A percentile compares a stretch with the other conserved stretches of the same genome.
Conservation (phyloP, 1,140 invertebrate genomes). For the Ips typographus region DNA sequence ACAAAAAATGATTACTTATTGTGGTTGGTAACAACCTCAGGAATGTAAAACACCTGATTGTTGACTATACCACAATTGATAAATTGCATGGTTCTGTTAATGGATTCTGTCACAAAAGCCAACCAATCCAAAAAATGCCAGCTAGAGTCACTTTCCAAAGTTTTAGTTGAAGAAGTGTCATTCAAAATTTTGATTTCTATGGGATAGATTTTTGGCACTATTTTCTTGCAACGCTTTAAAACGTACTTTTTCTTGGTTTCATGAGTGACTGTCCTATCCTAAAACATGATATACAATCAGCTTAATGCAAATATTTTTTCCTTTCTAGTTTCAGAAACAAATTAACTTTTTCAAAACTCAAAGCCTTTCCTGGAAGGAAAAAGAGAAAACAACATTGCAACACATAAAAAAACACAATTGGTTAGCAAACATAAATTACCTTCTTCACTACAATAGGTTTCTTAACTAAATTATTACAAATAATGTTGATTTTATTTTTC, state of each 20-base stretch:
- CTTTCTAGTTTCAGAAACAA: neutral
- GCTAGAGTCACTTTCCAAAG: slow-evolving; percentile 37
- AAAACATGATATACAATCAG: neutral
- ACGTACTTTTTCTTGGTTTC: slow-evolving; percentile 14
- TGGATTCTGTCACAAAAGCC: slow-evolving; percentile 72
- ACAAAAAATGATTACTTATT: too few species aligned
- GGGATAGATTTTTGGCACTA: slow-evolving; percentile 43
- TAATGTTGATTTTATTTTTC: slow-evolving; percentile 15
- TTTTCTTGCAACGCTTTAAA: slow-evolving; percentile 33
- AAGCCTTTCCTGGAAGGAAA: too few species aligned
- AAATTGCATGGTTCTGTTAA: slow-evolving; percentile 80
- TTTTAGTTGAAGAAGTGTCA: slow-evolving; percentile 9
- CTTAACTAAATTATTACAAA: slow-evolving; percentile 15
- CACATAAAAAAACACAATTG: neutral
- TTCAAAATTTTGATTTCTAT: slow-evolving; percentile 44
- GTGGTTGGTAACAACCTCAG: slow-evolving; percentile 53
- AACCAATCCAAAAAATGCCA: slow-evolving; percentile 70
- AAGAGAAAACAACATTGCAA: too few species aligned
- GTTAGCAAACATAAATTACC: slow-evolving; percentile 2
- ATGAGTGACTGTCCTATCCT: slow-evolving; percentile 20
- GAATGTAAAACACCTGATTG: slow-evolving; percentile 71
- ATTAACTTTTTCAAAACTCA: too few species aligned
- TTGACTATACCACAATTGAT: slow-evolving; percentile 72
- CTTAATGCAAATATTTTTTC: neutral
- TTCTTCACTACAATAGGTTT: slow-evolving; percentile 2